Percentiles rank a stretch among this genome's conserved stretches.
These are phyloP conservation scores for Mythimna vitellina DNA, from an alignment of 2,888 invertebrate species.

Conservation along the genomic window DNA sequence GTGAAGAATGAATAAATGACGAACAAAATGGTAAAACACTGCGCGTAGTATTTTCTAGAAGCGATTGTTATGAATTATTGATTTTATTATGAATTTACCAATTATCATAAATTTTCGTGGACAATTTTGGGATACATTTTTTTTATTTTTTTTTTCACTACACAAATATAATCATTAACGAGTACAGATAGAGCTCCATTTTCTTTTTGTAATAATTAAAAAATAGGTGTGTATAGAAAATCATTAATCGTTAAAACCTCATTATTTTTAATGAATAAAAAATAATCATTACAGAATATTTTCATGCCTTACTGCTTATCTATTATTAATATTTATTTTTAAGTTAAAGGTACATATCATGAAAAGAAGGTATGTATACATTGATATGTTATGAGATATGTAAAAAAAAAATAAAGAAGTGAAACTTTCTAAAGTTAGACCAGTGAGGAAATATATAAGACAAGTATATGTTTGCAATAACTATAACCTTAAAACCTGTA, in stretches of 20 bases:
- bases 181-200: no score
- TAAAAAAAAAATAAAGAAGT: background rate
- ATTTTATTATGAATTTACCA: no score
- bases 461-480: background rate
- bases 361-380: slow-evolving; percentile 37
- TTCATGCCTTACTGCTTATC: slow-evolving; percentile 11
- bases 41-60: no score
- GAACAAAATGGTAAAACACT: no score
- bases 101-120: no score
- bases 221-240: no score
- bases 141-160: no score
- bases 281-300: background rate
- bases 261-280: slow-evolving; percentile 22
- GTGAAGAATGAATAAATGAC: no score
- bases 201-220: no score
- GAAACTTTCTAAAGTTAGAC: background rate
- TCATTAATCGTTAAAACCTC: slow-evolving; percentile 8
- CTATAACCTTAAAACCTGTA: background rate
- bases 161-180: no score
- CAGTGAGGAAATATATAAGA: slow-evolving; percentile 28
- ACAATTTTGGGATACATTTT: no score
- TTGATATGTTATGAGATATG: slow-evolving; percentile 48
- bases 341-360: slow-evolving; percentile 42
- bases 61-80: no score
- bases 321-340: slow-evolving; percentile 21